These are phyloP conservation scores for Oncorhynchus kisutch DNA, from an alignment of 2,113 vertebrate species.

Conservation along the genomic window DNA sequence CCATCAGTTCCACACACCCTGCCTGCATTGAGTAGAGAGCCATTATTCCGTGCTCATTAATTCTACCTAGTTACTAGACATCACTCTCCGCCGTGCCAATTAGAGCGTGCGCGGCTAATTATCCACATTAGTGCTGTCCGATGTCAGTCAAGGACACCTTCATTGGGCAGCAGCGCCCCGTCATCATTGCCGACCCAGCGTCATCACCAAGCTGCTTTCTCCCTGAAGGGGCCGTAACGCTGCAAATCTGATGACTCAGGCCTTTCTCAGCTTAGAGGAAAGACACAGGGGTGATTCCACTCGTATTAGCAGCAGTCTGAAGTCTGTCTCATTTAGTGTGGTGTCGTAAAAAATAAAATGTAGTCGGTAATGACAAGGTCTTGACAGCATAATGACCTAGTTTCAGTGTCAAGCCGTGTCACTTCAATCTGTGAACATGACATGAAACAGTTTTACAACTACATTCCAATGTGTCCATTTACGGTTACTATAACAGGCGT, in stretches of 20 bases:
- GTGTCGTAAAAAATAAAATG: background rate
- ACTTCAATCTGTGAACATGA: background rate
- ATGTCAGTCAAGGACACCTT: slow-evolving; percentile 1
- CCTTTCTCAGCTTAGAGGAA: background rate
- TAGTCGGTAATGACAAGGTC: background rate
- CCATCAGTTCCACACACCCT: background rate
- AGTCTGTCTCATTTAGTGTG: background rate
- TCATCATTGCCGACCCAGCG: background rate
- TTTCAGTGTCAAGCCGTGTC: background rate
- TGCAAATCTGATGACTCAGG: background rate
- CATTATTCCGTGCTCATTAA: background rate
- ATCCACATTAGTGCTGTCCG: background rate
- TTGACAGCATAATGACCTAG: background rate
- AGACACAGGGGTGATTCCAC: background rate
- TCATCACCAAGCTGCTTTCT: background rate
- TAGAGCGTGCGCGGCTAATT: background rate
- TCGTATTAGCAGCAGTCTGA: no score
- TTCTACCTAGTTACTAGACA: background rate
- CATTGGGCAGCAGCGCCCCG: background rate
- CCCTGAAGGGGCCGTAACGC: background rate
- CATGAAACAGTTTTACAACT: background rate
- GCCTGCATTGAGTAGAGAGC: background rate
- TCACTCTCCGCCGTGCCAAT: background rate
- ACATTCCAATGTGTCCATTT: background rate
- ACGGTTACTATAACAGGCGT: background rate